A percentile compares a stretch with the other conserved stretches of the same genome.
Evolutionary conservation across 2,888 invertebrate species (phyloP).

Genomic region (Anarsia innoxiella): DNA sequence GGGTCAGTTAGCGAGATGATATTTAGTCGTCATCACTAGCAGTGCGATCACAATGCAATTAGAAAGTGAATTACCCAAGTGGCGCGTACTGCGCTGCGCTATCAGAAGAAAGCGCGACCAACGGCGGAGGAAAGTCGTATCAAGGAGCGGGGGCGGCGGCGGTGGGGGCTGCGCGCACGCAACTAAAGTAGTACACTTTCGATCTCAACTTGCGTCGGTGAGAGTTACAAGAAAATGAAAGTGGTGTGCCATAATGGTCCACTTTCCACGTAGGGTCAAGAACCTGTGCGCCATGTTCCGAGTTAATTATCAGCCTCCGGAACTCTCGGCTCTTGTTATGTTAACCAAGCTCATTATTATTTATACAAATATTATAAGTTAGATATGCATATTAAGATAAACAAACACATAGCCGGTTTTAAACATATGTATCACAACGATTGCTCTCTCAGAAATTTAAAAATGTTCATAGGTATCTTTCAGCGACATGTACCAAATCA

Average conservation of each 20-base stretch:
- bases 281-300: constrained; percentile 50
- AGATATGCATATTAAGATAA: constrained; percentile 9
- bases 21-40: constrained; percentile 50
- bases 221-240: constrained; percentile 79
- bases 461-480: too few species aligned
- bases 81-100: constrained; percentile 38
- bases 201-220: constrained; percentile 66
- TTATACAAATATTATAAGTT: constrained; percentile 7
- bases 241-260: constrained; percentile 73
- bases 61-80: constrained; percentile 72
- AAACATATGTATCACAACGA: too few species aligned
- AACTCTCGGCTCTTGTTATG: constrained; percentile 16
- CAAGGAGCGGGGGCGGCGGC: constrained; percentile 24
- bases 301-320: constrained; percentile 45
- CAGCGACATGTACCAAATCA: too few species aligned
- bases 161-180: constrained; percentile 60
- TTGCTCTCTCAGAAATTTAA: too few species aligned
- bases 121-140: constrained; percentile 60
- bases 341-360: constrained; percentile 10
- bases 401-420: background rate
- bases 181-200: constrained; percentile 72
- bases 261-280: constrained; percentile 70
- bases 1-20: constrained; percentile 52
- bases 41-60: constrained; percentile 69
- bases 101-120: constrained; percentile 68